A percentile compares a stretch with the other conserved stretches of the same genome.
Conservation (phyloP, 2,888 invertebrate genomes). For the Melinopterus prodromus region DNA sequence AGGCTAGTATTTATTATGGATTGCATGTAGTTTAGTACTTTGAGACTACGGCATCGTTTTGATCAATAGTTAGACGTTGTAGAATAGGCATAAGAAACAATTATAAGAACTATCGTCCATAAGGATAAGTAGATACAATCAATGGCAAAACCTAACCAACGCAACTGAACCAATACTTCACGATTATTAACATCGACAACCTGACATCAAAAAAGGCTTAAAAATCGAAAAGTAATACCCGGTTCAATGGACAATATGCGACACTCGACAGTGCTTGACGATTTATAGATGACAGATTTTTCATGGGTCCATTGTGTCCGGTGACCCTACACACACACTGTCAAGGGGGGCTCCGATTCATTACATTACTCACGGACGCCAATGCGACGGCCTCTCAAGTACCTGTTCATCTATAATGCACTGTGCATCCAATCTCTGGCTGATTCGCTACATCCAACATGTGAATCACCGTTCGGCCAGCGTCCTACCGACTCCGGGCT, state of each 20-base stretch:
- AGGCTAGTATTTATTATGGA: no score
- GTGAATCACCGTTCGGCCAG: constrained; percentile 49
- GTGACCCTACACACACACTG: constrained; percentile 42
- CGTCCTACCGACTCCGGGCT: constrained; percentile 16
- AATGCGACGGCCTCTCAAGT: constrained; percentile 55
- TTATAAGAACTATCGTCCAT: no score
- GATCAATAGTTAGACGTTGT: no score
- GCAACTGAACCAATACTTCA: no score
- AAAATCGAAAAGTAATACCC: no score
- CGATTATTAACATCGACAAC: not conserved
- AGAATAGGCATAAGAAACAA: no score
- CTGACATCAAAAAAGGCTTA: not conserved
- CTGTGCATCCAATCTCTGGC: constrained; percentile 56
- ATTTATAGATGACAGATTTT: constrained; percentile 56
- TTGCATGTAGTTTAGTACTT: no score
- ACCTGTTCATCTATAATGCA: constrained; percentile 61
- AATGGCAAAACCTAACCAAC: no score
- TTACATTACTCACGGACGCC: constrained; percentile 49
- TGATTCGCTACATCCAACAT: constrained; percentile 52
- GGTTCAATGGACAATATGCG: not conserved
- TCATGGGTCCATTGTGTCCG: constrained; percentile 50
- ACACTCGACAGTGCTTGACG: constrained; percentile 42
- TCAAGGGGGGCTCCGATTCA: constrained; percentile 47
- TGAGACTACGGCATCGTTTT: no score
- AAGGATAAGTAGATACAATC: no score